Evolutionary conservation across 2,797 vertebrate genomes (phyloP).

Genomic region (Hylomyscus alleni): DNA sequence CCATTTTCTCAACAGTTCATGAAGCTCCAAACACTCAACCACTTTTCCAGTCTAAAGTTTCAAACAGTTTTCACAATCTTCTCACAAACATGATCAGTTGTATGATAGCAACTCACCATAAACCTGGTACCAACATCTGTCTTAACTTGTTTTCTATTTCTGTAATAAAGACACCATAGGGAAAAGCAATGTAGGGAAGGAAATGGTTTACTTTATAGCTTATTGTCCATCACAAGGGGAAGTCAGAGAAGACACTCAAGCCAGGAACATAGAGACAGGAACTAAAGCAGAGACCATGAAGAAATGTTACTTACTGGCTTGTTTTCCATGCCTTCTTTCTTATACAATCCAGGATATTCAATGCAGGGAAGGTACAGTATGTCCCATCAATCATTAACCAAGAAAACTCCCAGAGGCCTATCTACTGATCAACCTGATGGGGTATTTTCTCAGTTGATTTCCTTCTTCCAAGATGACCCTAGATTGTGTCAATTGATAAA

Average conservation of each 20-base stretch:
- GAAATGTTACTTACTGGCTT: neutral
- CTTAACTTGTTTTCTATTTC: neutral
- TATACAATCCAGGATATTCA: neutral
- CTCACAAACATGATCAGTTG: neutral
- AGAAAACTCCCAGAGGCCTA: neutral
- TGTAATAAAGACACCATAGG: neutral
- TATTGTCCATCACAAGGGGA: too few species aligned
- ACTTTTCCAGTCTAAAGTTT: neutral
- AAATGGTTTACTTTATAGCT: neutral
- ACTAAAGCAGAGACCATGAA: neutral
- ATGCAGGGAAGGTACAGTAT: too few species aligned
- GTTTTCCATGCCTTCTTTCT: neutral
- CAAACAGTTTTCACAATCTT: too few species aligned
- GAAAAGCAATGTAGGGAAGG: neutral
- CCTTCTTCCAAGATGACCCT: neutral
- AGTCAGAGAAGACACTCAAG: neutral
- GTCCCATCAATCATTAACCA: neutral
- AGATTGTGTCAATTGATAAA: neutral
- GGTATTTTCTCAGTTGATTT: neutral
- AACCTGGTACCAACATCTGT: neutral
- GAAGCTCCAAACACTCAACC: too few species aligned
- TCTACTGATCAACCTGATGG: neutral
- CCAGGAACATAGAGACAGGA: neutral
- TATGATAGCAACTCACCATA: neutral
- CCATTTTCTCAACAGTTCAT: too few species aligned